These are phyloP conservation scores for Bruchidius siliquastri DNA, from an alignment of 2,888 invertebrate genomes.

Conservation along the genomic window DNA sequence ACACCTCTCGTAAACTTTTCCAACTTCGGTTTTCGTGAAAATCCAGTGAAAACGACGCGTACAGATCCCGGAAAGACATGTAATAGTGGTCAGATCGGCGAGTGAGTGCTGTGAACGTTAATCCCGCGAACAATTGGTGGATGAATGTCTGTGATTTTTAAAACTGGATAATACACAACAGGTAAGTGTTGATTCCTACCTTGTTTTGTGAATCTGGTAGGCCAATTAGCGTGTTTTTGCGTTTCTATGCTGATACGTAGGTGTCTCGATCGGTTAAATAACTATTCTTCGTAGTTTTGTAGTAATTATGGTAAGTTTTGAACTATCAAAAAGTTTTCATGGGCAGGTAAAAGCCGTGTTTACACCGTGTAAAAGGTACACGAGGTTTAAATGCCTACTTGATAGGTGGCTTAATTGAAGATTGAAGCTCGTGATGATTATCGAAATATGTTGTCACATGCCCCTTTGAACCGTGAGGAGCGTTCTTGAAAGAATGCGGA, in stretches of 20 bases:
- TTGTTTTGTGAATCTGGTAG: constrained; percentile 9
- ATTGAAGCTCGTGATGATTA: background rate
- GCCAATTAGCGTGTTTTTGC: background rate
- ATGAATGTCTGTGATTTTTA: constrained; percentile 29
- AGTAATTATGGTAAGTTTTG: constrained; percentile 30
- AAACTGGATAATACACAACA: constrained; percentile 33
- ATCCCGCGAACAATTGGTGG: constrained; percentile 9
- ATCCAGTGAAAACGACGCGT: constrained; percentile 17
- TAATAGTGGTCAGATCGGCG: constrained; percentile 10
- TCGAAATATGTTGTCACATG: background rate
- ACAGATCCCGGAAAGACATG: constrained; percentile 16
- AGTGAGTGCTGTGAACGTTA: constrained; percentile 21
- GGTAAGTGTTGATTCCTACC: constrained; percentile 26
- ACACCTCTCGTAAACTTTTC: constrained; percentile 18
- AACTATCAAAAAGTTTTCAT: constrained; percentile 31
- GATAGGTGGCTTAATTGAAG: background rate
- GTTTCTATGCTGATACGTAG: background rate
- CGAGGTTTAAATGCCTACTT: constrained; percentile 41
- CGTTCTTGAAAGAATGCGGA: background rate
- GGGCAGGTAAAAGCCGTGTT: constrained; percentile 44
- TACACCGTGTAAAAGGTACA: constrained; percentile 36
- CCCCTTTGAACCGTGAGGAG: background rate
- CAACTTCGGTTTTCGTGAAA: constrained; percentile 19
- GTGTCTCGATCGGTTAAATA: background rate
- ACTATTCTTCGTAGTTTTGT: constrained; percentile 4